Evolutionary conservation across 2,888 invertebrate species (phyloP).

Genomic region (Asteroscopus sphinx): DNA sequence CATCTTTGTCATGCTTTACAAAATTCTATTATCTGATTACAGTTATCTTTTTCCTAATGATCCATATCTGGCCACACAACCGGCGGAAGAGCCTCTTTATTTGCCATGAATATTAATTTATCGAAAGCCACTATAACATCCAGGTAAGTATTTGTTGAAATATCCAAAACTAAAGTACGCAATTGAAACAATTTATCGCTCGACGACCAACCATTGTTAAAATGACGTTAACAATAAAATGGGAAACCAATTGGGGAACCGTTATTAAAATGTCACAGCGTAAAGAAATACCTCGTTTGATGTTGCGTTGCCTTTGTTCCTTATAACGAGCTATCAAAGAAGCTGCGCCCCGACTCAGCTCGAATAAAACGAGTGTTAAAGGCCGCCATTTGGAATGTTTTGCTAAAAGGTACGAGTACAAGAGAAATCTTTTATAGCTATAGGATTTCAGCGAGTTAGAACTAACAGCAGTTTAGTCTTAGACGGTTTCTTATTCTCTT

Average conservation of each 20-base stretch:
- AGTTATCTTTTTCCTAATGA: not conserved
- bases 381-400: constrained; percentile 63
- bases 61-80: not conserved
- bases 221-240: constrained; percentile 72
- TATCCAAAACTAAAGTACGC: constrained; percentile 31
- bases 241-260: constrained; percentile 70
- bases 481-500: not conserved
- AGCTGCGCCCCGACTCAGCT: constrained; percentile 61
- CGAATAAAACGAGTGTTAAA: constrained; percentile 74
- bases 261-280: constrained; percentile 76
- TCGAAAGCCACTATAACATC: constrained; percentile 11
- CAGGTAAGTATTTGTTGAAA: constrained; percentile 22
- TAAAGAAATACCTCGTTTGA: constrained; percentile 80
- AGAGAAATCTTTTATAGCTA: constrained; percentile 57
- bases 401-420: constrained; percentile 67
- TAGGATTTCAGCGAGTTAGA: constrained; percentile 45
- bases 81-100: not conserved
- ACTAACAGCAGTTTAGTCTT: constrained; percentile 18
- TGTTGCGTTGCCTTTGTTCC: constrained; percentile 79
- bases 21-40: not conserved
- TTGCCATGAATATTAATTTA: not conserved
- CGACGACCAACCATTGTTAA: constrained; percentile 60
- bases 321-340: constrained; percentile 78
- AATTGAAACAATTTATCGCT: constrained; percentile 61
- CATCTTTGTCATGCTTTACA: not conserved